phyloP scores from a whole-genome alignment of 2,888 invertebrate species.

The Epistrophella euchroma region DNA sequence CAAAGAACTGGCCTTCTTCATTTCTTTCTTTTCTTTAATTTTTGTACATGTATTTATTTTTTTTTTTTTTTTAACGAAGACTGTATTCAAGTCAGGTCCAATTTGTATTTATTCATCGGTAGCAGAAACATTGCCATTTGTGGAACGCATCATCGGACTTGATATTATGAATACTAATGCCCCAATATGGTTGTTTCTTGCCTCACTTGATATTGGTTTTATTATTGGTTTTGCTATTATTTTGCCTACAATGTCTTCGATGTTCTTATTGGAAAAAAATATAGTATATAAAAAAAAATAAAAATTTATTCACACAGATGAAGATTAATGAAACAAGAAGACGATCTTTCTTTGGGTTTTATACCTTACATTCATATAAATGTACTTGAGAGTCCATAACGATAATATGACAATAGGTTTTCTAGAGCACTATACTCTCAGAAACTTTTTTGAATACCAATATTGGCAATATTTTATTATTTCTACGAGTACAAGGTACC shows the following conservation, averaged over 20 bases:
- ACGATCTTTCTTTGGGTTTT: neutral
- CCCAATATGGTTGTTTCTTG: conserved; percentile 56
- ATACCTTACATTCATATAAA: neutral
- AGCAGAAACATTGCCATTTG: conserved; percentile 71
- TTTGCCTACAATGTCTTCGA: conserved; percentile 51
- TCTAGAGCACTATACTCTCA: conserved; percentile 6
- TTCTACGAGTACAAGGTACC: neutral
- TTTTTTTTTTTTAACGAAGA: conserved; percentile 39
- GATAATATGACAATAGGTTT: conserved; percentile 28
- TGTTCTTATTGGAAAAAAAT: conserved; percentile 37
- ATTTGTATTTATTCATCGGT: conserved; percentile 74
- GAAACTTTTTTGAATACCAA: conserved; percentile 22
- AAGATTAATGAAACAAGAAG: conserved; percentile 25
- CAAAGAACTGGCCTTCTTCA: conserved; percentile 41
- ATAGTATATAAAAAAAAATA: neutral
- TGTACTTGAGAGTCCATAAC: neutral
- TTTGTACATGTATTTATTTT: neutral
- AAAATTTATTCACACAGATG: conserved; percentile 14
- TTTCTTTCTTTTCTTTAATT: conserved; percentile 1
- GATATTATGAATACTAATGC: conserved; percentile 72
- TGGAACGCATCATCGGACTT: conserved; percentile 67
- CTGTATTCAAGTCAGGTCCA: conserved; percentile 73
- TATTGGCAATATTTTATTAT: neutral
- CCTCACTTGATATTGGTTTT: conserved; percentile 60
- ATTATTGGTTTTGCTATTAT: conserved; percentile 59